phyloP scores from a whole-genome alignment of 1,140 invertebrate species.

The Zeugodacus cucurbitae region DNA sequence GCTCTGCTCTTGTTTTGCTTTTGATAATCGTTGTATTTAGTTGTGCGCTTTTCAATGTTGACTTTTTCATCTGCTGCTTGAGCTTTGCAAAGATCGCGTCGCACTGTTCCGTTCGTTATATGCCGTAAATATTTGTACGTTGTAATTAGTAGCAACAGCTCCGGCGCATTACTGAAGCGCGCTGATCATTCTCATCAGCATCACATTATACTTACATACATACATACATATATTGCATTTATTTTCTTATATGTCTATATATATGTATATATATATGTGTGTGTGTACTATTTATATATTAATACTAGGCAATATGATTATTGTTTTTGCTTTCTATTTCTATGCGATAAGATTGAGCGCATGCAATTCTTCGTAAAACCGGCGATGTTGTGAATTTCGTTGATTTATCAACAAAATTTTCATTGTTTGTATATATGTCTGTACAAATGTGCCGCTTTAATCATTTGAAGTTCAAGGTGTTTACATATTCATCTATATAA shows the following conservation, averaged over 20 bases:
- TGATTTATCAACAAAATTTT: not conserved
- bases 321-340: not conserved
- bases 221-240: not conserved
- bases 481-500: not conserved
- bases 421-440: not conserved
- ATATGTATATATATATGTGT: too few species aligned
- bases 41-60: not conserved
- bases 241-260: not conserved
- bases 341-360: not conserved
- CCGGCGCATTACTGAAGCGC: not conserved
- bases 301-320: not conserved
- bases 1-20: not conserved
- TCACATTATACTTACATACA: not conserved
- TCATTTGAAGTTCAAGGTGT: not conserved
- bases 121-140: not conserved
- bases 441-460: not conserved
- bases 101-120: not conserved
- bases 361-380: constrained; percentile 9
- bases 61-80: not conserved
- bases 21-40: not conserved
- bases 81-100: not conserved
- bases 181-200: not conserved
- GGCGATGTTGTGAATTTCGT: not conserved
- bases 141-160: constrained; percentile 16
- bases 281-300: not conserved